These are phyloP conservation scores for Hydrochoerus hydrochaeris DNA, from an alignment of 2,113 vertebrate genomes.

Conservation along the genomic window DNA sequence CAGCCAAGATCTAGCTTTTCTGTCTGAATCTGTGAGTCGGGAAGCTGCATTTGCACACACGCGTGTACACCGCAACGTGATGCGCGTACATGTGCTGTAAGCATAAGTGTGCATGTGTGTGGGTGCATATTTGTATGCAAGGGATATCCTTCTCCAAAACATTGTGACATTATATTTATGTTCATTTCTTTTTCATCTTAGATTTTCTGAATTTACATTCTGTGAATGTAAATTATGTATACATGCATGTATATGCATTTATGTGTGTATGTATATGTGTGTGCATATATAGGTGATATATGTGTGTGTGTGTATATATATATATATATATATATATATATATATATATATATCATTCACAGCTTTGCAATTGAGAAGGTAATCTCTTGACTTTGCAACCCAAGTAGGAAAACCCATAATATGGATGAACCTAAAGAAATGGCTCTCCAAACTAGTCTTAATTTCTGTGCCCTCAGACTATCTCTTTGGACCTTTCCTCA, in stretches of 20 bases:
- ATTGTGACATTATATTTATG: background rate
- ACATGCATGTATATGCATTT: background rate
- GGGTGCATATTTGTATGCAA: too few species aligned
- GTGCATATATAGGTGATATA: background rate
- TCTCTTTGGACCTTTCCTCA: background rate
- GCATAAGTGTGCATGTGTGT: accelerated
- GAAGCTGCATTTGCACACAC: background rate
- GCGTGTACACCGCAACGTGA: accelerated
- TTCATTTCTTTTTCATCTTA: background rate
- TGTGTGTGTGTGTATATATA: too few species aligned
- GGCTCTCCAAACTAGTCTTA: background rate
- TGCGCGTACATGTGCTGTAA: accelerated
- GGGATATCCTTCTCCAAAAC: background rate
- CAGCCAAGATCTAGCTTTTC: too few species aligned
- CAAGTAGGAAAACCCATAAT: background rate
- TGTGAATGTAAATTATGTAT: background rate
- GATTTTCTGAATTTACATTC: background rate
- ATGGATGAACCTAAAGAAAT: background rate
- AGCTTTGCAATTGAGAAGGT: accelerated
- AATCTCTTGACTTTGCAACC: background rate
- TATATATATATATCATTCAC: accelerated
- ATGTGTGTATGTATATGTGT: too few species aligned
- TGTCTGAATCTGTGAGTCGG: background rate
- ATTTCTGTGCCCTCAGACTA: background rate
- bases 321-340: too few species aligned